Conservation (phyloP, 2,888 invertebrate genomes). For the Cybosia mesomella region DNA sequence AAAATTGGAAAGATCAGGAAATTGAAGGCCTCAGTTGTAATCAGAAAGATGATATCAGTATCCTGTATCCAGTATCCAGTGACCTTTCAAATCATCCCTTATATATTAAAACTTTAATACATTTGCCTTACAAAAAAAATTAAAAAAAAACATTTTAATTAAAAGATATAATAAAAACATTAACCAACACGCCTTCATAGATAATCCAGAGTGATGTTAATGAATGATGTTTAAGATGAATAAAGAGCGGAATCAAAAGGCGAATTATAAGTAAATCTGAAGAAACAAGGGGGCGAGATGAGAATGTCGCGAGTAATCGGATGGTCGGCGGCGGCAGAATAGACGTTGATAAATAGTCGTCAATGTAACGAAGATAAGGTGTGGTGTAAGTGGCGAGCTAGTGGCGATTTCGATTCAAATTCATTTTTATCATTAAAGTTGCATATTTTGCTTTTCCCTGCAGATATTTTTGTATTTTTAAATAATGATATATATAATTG, state of each 20-base stretch:
- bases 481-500: too few species aligned
- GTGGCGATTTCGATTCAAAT: not conserved
- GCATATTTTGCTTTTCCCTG: not conserved
- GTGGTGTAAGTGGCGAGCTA: conserved; percentile 29
- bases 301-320: conserved; percentile 84
- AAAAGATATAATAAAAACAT: conserved; percentile 36
- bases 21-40: too few species aligned
- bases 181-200: conserved; percentile 42
- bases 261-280: conserved; percentile 81
- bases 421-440: not conserved
- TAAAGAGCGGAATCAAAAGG: conserved; percentile 76
- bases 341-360: conserved; percentile 80
- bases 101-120: not conserved
- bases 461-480: too few species aligned
- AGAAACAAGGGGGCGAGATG: conserved; percentile 70
- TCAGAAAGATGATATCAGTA: too few species aligned
- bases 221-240: conserved; percentile 80
- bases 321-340: conserved; percentile 72
- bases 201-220: conserved; percentile 72
- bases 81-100: too few species aligned
- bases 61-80: too few species aligned
- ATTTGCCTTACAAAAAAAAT: not conserved
- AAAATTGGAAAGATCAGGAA: too few species aligned
- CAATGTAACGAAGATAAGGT: conserved; percentile 48
- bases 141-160: conserved; percentile 9